Percentiles rank a stretch among this genome's conserved stretches.
These are phyloP conservation scores for Megastigmus dorsalis DNA, from an alignment of 2,888 invertebrate genomes.

Conservation along the genomic window DNA sequence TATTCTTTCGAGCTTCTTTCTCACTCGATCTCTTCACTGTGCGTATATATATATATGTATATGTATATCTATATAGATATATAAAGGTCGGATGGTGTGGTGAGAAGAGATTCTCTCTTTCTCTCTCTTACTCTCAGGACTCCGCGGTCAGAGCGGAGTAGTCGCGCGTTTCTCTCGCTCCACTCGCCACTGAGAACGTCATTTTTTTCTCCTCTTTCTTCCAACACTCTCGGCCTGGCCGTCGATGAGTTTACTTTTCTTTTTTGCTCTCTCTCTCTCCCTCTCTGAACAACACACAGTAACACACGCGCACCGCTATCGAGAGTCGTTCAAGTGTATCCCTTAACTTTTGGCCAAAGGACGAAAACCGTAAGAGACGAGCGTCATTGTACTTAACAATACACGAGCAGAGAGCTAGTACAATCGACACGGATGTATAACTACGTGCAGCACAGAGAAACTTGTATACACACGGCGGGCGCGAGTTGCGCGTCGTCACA, in stretches of 20 bases:
- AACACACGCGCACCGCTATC: neutral
- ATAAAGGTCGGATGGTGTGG: neutral
- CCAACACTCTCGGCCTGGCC: no score
- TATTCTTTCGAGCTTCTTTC: no score
- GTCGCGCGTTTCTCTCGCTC: conserved; percentile 29
- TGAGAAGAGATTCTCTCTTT: conserved; percentile 10
- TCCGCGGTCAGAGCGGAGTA: neutral
- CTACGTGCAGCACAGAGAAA: no score
- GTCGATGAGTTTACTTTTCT: no score
- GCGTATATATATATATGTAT: no score
- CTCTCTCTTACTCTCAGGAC: conserved; percentile 33
- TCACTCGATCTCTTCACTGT: no score
- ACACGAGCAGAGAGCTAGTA: neutral
- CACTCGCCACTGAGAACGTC: conserved; percentile 32
- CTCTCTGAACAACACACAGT: neutral
- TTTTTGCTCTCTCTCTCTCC: neutral
- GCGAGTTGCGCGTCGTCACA: conserved; percentile 36
- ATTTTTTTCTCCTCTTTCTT: conserved; percentile 14
- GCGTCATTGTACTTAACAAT: no score
- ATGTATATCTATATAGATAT: no score
- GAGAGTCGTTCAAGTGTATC: no score
- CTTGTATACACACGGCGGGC: neutral
- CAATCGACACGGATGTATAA: neutral
- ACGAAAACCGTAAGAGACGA: no score
- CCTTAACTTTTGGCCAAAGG: no score